phyloP scores from a whole-genome alignment of 2,888 invertebrate genomes.

The Podotricha telesiphe region DNA sequence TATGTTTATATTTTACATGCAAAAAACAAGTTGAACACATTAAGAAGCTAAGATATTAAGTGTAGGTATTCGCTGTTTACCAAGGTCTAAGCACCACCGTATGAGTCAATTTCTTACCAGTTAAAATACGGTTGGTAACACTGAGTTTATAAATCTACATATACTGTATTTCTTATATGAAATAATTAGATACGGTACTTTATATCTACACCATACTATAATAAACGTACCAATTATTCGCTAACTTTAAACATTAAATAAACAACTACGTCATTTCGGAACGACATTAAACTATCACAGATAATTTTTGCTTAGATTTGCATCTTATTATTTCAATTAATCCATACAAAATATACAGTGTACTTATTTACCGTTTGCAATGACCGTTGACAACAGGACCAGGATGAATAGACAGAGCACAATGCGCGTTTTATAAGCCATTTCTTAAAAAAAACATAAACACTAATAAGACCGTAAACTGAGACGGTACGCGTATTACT shows the following conservation, averaged over 20 bases:
- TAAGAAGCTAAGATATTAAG: no score
- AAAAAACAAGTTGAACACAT: no score
- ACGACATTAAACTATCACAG: neutral
- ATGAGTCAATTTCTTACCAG: neutral
- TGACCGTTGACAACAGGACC: constrained; percentile 4
- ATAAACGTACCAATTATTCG: neutral
- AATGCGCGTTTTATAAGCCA: neutral
- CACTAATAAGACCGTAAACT: neutral
- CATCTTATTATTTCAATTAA: neutral
- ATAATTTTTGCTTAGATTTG: neutral
- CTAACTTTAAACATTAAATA: constrained; percentile 9
- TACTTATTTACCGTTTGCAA: constrained; percentile 10
- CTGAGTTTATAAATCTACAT: neutral
- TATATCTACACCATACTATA: neutral
- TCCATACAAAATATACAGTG: neutral
- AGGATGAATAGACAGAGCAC: neutral
- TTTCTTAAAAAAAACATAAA: neutral
- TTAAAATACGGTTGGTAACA: neutral
- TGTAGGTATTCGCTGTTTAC: no score
- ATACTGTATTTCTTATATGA: neutral
- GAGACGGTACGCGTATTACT: neutral
- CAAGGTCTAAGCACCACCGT: no score
- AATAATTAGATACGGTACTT: neutral
- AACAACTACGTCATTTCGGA: constrained; percentile 15
- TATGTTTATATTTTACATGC: no score